Evolutionary conservation across 2,113 vertebrate species (phyloP), one percentile per base, ranked within the genome.

Genomic region (Porphyrio hochstetteri): DNA sequence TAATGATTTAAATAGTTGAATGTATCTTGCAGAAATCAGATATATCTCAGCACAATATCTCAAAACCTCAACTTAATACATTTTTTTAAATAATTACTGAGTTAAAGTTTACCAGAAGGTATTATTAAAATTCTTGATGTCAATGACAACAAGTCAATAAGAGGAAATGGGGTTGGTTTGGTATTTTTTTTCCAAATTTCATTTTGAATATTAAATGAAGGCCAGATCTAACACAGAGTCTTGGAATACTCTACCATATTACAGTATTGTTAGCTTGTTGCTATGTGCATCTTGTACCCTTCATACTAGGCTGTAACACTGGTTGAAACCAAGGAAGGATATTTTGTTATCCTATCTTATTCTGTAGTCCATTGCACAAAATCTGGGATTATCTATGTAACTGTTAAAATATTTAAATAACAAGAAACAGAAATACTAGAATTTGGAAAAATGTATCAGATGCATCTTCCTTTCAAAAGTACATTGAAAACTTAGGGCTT

Each of bases 201-300:
- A 60, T 80, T 96, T 93, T 85, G 68, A 93, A 60, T 28, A 35
- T 10, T 68, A 92, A 86, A 82, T 57, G 25, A 92, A 90, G 38
- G 13, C 29, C 67, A 90, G 17, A 27, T 57, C 38, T 77, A 83
- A 77, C 27, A 64, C 8, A 46, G 25, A 93, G 56, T 13, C 16
- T 75, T 84, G 20, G 59, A 68, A 16, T 91, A 36, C 7, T 64
- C 35, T 55, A 33, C 7, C 15, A 13, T 56, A 14, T 53, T 75
- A 63, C 16, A 28, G 35, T 86, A 67, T 13, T 75, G 7, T 75
- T 81, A 33, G 31, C 33, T 55, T 71, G 14, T 56, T 44, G 42
- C 5, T 57, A 18, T 38, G 35, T 11, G 56, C 5, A 35, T 67
- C 23, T 93, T 0, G 0, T 33, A 77, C 13, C 13, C 19, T 69